phyloP scores from a whole-genome alignment of 2,113 vertebrate species.

The Cynoglossus semilaevis region DNA sequence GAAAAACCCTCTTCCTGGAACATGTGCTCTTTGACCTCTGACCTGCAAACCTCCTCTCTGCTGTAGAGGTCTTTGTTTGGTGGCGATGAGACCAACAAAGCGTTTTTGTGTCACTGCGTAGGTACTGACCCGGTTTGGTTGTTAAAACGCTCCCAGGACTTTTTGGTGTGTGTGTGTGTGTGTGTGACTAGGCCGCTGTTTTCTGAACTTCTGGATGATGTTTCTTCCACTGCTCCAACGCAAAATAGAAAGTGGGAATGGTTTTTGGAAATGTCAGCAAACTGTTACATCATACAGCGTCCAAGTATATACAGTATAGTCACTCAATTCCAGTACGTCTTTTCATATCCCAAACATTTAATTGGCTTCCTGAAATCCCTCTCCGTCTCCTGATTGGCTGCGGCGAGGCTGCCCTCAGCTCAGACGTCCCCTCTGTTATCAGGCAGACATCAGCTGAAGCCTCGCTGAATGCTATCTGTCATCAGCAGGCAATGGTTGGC shows the following conservation, averaged over 20 bases:
- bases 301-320: too few relatives aligned
- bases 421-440: constrained; percentile 60
- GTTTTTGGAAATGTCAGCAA: too few relatives aligned
- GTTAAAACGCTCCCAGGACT: background rate
- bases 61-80: constrained; percentile 43
- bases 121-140: background rate
- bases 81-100: constrained; percentile 36
- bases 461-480: constrained; percentile 68
- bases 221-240: too few relatives aligned
- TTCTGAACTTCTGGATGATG: too few relatives aligned
- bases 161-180: background rate
- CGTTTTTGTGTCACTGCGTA: constrained; percentile 29
- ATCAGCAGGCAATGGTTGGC: constrained; percentile 59
- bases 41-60: background rate
- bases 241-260: too few relatives aligned
- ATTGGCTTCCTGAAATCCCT: constrained; percentile 1
- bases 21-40: constrained; percentile 67
- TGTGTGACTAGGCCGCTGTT: too few relatives aligned
- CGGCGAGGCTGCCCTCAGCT: constrained; percentile 4
- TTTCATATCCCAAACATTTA: background rate
- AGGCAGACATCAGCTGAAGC: constrained; percentile 61
- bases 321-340: background rate
- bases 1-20: constrained; percentile 52
- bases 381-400: constrained; percentile 28
- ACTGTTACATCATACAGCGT: too few relatives aligned